Conservation (phyloP, 2,113 vertebrate species). For the Lucifuga dentata region DNA sequence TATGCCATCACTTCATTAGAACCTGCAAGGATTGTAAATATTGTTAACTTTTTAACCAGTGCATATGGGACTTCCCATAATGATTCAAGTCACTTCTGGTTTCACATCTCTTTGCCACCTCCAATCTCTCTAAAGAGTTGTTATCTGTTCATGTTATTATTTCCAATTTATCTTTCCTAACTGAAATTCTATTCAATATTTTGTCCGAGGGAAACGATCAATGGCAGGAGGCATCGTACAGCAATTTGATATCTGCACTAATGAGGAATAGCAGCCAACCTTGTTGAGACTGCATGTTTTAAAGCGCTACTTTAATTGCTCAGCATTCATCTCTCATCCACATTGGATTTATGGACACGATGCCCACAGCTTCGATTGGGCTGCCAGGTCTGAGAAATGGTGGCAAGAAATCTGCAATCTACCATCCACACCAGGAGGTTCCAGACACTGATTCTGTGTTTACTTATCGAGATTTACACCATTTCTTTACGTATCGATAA, state of each 20-base stretch:
- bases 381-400: conserved; percentile 63
- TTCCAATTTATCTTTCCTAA: background rate
- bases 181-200: background rate
- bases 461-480: conserved; percentile 62
- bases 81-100: no score
- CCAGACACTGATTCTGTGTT: conserved; percentile 41
- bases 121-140: no score
- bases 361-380: conserved; percentile 44
- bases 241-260: conserved; percentile 28
- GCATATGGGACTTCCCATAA: no score
- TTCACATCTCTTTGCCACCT: background rate
- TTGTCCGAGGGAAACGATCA: background rate
- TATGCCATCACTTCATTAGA: no score
- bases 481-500: conserved; percentile 53
- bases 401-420: conserved; percentile 46
- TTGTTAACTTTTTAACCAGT: no score
- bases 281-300: conserved; percentile 37
- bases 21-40: no score
- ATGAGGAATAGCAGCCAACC: conserved; percentile 26
- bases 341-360: conserved; percentile 54
- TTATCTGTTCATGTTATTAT: no score
- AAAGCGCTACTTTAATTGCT: conserved; percentile 69
- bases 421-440: conserved; percentile 38
- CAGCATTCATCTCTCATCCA: conserved; percentile 61
- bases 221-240: conserved; percentile 13